Base-by-base conservation (phyloP, 2,888 invertebrate genomes). In the Alsophila aescularia region DNA sequence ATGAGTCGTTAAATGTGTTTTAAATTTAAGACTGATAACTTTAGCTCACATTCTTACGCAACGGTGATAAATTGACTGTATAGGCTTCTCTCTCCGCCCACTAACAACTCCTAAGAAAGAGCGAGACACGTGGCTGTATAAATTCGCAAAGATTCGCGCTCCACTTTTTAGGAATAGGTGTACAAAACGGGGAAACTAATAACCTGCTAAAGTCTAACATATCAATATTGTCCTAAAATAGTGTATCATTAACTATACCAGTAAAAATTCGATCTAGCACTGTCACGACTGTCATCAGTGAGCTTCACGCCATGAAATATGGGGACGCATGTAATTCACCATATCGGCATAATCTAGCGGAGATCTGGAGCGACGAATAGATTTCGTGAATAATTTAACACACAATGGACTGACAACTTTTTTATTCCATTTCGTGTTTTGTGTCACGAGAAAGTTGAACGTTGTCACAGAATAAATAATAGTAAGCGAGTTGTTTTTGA, bases 341-440 rank as follows among this genome's bases (percentile, higher is more conserved):
- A 76, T 87, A 88, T 88, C 88, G 77, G 74, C 45, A 72, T 77
- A 79, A 90, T 90, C 90, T 85, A 75, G 59, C 59, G 67, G 75
- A 83, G 81, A 87, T 88, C 82, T 85, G 73, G 83, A 84, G 83
- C 84, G 84, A 72, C 82, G 83, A 85, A 84, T 83, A 79, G 76
- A 82, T 83, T 85, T 85, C 85, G 87, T 90, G 87, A 85, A 89
- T 87, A 89, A 89, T 90, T 89, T 86, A 85, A 81, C 80, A 83
- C 75, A 87, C 86, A 85, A 87, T 86, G 82, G 82, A 67, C 81
- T 85, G 85, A 75, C 85, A 86, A 84, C 79, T 81, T 79, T 82
- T 62, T 78, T 83, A 78, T 81, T 81, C 72, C 77, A 78, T 81
- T 78, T 69, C 69, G 63, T 44, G 31, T 10, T 39, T 44, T 13